Conservation (phyloP, 2,888 invertebrate genomes). For the Choreutis nemorana region DNA sequence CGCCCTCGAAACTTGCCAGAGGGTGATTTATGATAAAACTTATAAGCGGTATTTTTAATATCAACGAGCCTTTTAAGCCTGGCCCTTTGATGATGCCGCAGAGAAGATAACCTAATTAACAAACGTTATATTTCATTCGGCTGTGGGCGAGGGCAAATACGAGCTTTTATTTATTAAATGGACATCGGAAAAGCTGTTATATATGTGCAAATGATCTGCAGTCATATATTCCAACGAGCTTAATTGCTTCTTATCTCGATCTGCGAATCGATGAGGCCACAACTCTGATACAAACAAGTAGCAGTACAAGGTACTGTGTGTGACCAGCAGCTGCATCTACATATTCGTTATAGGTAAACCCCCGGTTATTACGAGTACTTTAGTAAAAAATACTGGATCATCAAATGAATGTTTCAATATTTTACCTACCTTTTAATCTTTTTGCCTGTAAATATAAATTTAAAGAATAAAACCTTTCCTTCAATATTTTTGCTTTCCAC, state of each 20-base stretch:
- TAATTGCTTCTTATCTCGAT: constrained; percentile 42
- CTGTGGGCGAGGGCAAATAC: constrained; percentile 44
- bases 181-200: constrained; percentile 23
- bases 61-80: constrained; percentile 53
- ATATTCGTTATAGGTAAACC: no score
- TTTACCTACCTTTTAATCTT: no score
- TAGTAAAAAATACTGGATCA: no score
- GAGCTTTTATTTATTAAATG: constrained; percentile 44
- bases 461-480: no score
- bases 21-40: constrained; percentile 64
- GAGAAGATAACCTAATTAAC: constrained; percentile 62
- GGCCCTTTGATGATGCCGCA: constrained; percentile 58
- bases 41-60: constrained; percentile 59
- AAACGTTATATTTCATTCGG: constrained; percentile 54
- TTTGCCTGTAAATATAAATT: no score
- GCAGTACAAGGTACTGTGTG: no score
- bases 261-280: constrained; percentile 32
- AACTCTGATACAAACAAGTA: constrained; percentile 24
- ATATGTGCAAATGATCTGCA: constrained; percentile 21
- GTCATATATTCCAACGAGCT: constrained; percentile 20
- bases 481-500: no score
- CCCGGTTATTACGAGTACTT: no score
- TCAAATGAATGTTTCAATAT: no score
- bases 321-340: no score
- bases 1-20: constrained; percentile 47